Base-by-base conservation (phyloP, 1,140 invertebrate species). In the Dryas iulia region DNA sequence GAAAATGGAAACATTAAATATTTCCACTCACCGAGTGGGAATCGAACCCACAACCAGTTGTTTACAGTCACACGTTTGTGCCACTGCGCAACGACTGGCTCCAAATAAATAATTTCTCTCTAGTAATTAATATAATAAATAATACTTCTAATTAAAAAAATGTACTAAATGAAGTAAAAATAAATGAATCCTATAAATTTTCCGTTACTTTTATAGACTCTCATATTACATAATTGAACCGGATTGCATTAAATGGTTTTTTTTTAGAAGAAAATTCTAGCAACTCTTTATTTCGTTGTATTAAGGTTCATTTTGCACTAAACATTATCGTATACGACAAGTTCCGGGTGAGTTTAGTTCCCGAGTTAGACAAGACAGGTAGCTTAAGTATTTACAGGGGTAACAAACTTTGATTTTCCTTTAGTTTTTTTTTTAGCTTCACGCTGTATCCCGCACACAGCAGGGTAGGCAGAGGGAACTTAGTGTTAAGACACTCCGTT, bases 291-390 rank as follows among this genome's bases (percentile, higher is more conserved):
- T 18, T 12, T 3, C 24, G 11, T 60, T 25, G 33, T 12, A 10
- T 24, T 60, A 60, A 60, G 33, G 14, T 25, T 47, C 33, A 11
- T 25, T 47, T 60, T 18, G 6, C 5, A 47, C 1, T 47, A 1
- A 26, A 56, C 5, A 25, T 24, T 57, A 18, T 18, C 14, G 30
- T 58, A 47, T 28, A n/a, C n/a, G n/a, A n/a, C 64, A 47, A 56
- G 30, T 71, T 72, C 72, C 75, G 72, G 72, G 69, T 72, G 53
- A 39, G 59, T n/a, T 69, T 68, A 76, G 76, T 81, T 78, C 77
- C 78, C 74, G 72, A 62, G 64, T 24, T 56, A 69, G 77, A 79
- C 72, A 69, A 73, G 78, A 84, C 79, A 75, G 77, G 80, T 81
- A 80, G 74, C 74, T 75, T 82, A 59, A 73, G 64, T 72, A 66